Evolutionary conservation across 2,113 vertebrate species (phyloP).

Genomic region (Clarias magur): DNA sequence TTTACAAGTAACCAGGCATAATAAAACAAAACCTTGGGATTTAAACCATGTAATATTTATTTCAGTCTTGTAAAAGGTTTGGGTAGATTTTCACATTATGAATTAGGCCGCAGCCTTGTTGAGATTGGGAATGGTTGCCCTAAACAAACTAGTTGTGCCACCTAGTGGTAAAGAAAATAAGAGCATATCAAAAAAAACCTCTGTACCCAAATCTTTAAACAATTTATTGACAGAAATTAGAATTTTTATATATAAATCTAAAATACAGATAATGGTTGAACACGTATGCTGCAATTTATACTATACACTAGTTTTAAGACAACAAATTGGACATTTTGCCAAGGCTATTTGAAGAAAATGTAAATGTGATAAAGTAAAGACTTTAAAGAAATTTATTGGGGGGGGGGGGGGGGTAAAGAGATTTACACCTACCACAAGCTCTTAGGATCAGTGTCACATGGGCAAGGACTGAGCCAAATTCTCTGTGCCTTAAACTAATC

Average conservation of each 20-base stretch:
- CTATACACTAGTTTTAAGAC: background rate
- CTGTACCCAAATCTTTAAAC: background rate
- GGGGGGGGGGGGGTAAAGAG: background rate
- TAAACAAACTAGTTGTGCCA: background rate
- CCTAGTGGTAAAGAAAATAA: conserved; percentile 14
- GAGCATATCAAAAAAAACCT: background rate
- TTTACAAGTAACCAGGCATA: too few relatives aligned
- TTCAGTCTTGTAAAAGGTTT: too few relatives aligned
- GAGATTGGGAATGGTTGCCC: too few relatives aligned
- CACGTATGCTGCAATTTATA: background rate
- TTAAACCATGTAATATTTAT: too few relatives aligned
- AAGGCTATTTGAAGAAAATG: background rate
- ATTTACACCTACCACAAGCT: conserved; percentile 27
- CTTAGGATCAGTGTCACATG: conserved; percentile 47
- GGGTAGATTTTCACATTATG: too few relatives aligned
- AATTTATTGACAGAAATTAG: background rate
- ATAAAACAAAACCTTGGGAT: too few relatives aligned
- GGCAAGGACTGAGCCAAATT: conserved; percentile 10
- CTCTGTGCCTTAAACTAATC: conserved; percentile 39
- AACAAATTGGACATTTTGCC: background rate
- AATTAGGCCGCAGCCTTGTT: too few relatives aligned
- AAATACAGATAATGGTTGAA: background rate
- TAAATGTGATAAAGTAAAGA: background rate
- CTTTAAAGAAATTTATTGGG: conserved; percentile 12
- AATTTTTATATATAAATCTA: background rate